phyloP scores from a whole-genome alignment of 2,113 vertebrate genomes.

The Axis porcinus region DNA sequence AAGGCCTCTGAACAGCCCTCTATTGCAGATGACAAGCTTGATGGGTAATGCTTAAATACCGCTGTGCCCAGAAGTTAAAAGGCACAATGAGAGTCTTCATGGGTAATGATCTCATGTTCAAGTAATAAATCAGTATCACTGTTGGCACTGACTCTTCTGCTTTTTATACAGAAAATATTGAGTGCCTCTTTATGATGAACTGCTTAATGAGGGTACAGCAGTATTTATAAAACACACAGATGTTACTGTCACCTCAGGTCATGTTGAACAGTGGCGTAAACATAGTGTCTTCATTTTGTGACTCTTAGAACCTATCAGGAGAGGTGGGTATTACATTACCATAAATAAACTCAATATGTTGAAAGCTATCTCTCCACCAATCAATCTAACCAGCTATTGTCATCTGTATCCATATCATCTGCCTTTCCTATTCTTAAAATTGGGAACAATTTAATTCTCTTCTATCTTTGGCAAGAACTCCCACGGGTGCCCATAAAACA shows the following conservation, averaged over 20 bases:
- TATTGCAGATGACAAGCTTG: background rate
- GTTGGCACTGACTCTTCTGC: background rate
- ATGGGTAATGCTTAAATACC: background rate
- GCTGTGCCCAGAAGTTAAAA: background rate
- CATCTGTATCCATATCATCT: background rate
- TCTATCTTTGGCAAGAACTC: background rate
- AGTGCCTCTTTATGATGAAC: background rate
- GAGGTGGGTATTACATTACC: background rate
- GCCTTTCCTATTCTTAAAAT: background rate
- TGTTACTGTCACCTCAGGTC: background rate
- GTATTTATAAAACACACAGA: background rate
- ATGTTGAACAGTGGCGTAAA: background rate
- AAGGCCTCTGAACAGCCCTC: constrained; percentile 33
- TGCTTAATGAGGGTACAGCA: background rate
- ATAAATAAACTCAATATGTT: background rate
- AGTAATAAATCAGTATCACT: background rate
- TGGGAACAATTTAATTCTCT: background rate
- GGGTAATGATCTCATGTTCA: constrained; percentile 24
- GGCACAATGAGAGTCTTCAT: background rate
- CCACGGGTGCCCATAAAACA: background rate
- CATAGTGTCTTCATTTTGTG: background rate
- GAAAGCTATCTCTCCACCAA: background rate
- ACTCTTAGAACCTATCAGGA: background rate
- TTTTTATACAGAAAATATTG: background rate
- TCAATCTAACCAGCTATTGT: background rate